Evolutionary conservation across 1,140 invertebrate genomes (phyloP), one percentile per base, ranked within the genome.

Genomic region (Neocloeon triangulifer): DNA sequence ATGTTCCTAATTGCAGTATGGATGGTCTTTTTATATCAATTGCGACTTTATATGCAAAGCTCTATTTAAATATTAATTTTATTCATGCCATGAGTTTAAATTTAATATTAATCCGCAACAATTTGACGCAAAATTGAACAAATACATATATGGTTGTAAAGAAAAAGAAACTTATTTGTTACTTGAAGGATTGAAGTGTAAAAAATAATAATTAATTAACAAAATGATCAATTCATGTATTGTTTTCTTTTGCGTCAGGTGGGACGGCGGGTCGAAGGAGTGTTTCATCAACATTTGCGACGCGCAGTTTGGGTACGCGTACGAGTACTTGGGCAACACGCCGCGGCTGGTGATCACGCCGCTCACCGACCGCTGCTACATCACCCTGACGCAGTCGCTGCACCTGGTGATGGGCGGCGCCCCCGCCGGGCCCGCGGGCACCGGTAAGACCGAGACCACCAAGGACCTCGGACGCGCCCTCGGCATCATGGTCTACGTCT

Each of bases 201-300:
- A 23, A 23, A 23, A 23, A 23, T 23, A n/a, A 23, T 9, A 23
- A 9, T n/a, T n/a, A n/a, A n/a, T n/a, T 8, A 29, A 29, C 30
- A 21, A 10, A 21, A 12, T 5, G 15, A n/a, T n/a, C 30, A 10
- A 0, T 17, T 15, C 12, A 12, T 8, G 8, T 23, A 23, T 23
- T 22, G 22, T n/a, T 4, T 32, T n/a, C 19, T 15, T 17, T 9
- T 29, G 16, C 20, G 22, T 3, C 39, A 65, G 71, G 37, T 78
- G 86, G 88, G 81, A 88, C 51, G 61, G 69, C 10, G 69, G 70
- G 38, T 45, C 66, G 13, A 68, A 69, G 35, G 76, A 92, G 47
- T 94, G 88, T 47, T 88, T 70, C 48, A 82, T 76, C 0, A 85
- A 91, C 52, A 92, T 94, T 42, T 94, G 86, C 45, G 79, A 86